These are phyloP conservation scores for Drosophila longiperda DNA, from an alignment of 2,888 invertebrate genomes.

Conservation along the genomic window DNA sequence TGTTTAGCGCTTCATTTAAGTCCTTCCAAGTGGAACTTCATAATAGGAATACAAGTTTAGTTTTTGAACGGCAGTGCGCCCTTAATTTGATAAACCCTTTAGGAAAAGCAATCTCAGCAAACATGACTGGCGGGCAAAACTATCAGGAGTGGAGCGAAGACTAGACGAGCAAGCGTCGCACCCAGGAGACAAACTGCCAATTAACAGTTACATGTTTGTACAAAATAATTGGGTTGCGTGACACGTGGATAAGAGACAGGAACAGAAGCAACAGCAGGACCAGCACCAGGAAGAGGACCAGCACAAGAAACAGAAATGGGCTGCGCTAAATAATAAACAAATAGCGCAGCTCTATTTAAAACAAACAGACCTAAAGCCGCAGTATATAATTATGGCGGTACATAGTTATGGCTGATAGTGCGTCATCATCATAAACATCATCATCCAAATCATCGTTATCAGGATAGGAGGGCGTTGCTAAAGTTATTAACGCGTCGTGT, in stretches of 20 bases:
- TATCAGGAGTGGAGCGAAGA: slow-evolving; percentile 31
- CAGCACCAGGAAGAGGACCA: slow-evolving; percentile 9
- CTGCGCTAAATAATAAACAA: slow-evolving; percentile 69
- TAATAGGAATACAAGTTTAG: slow-evolving; percentile 2
- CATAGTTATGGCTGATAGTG: slow-evolving; percentile 66
- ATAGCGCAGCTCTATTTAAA: slow-evolving; percentile 64
- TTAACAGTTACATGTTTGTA: slow-evolving; percentile 80
- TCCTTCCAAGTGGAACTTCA: background rate
- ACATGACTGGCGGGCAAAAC: slow-evolving; percentile 41
- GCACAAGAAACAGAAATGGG: slow-evolving; percentile 11
- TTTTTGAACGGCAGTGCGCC: background rate
- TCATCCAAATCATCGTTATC: slow-evolving; percentile 34
- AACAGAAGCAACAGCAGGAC: slow-evolving; percentile 3
- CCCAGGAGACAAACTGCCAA: slow-evolving; percentile 72
- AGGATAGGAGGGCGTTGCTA: slow-evolving; percentile 74
- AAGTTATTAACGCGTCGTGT: slow-evolving; percentile 79
- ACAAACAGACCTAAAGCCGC: slow-evolving; percentile 48
- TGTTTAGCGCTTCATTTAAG: slow-evolving; percentile 1
- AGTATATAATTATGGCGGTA: slow-evolving; percentile 62
- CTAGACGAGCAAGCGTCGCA: slow-evolving; percentile 32
- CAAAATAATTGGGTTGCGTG: slow-evolving; percentile 76
- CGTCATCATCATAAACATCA: slow-evolving; percentile 61
- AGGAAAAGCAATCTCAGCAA: slow-evolving; percentile 62
- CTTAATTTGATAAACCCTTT: slow-evolving; percentile 41
- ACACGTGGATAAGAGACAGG: slow-evolving; percentile 56